Conservation (phyloP, 1,140 invertebrate genomes). For the Hermatobates lingyangjiaoensis region DNA sequence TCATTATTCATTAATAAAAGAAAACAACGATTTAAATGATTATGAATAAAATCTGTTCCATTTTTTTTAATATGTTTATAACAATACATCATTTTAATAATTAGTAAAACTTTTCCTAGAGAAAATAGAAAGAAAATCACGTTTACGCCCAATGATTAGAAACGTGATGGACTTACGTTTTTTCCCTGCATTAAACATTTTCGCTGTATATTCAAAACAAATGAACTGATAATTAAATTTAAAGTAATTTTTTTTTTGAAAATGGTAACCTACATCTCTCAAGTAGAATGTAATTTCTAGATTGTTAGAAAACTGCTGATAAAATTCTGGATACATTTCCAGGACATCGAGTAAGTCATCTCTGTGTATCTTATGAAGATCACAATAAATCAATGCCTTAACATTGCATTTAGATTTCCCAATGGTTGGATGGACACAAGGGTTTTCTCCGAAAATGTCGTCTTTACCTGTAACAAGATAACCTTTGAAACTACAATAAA, state of each 20-base stretch:
- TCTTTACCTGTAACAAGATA: conserved; percentile 89
- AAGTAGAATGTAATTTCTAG: conserved; percentile 93
- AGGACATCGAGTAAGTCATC: conserved; percentile 94
- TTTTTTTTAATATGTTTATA: too few species aligned
- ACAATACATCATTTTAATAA: too few species aligned
- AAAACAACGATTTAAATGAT: too few species aligned
- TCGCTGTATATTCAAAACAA: too few species aligned
- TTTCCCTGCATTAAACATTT: too few species aligned
- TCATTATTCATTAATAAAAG: too few species aligned
- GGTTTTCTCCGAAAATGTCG: conserved; percentile 97
- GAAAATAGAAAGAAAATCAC: too few species aligned
- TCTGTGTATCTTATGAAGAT: conserved; percentile 90
- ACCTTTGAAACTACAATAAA: conserved; percentile 15
- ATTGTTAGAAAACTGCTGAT: conserved; percentile 77
- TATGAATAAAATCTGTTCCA: too few species aligned
- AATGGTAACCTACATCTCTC: conserved; percentile 56
- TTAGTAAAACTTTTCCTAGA: too few species aligned
- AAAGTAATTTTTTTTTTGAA: neutral
- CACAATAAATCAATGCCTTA: conserved; percentile 96
- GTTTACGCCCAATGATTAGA: too few species aligned
- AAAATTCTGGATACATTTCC: conserved; percentile 94
- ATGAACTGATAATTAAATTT: neutral
- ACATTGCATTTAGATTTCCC: conserved; percentile 95
- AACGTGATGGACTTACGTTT: too few species aligned
- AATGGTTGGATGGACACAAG: conserved; percentile 75